These are phyloP conservation scores for Autographa pulchrina DNA, from an alignment of 2,888 invertebrate species.

Conservation along the genomic window DNA sequence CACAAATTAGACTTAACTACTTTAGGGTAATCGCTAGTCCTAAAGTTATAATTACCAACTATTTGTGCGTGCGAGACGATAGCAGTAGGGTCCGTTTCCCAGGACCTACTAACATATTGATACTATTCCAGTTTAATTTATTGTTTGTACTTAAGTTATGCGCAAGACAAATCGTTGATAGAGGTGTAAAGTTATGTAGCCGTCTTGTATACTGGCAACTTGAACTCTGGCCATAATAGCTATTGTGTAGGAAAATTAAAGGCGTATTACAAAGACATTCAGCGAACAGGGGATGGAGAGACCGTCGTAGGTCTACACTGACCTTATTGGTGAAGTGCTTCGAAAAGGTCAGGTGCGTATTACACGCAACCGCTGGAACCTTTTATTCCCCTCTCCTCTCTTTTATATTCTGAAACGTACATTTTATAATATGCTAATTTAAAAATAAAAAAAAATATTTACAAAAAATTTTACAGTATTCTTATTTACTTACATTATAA, in stretches of 20 bases:
- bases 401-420: neutral
- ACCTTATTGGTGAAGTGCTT: neutral
- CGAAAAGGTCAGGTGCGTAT: conserved; percentile 2
- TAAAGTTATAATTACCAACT: conserved; percentile 53
- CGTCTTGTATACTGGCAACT: no score
- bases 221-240: neutral
- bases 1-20: conserved; percentile 55
- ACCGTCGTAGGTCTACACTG: neutral
- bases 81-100: conserved; percentile 19
- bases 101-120: conserved; percentile 11
- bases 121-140: conserved; percentile 23
- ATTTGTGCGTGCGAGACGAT: conserved; percentile 43
- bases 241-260: neutral
- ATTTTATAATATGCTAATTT: neutral
- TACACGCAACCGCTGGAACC: neutral
- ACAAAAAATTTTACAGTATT: no score
- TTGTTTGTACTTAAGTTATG: conserved; percentile 17
- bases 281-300: neutral
- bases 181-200: no score
- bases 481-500: neutral
- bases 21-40: conserved; percentile 51
- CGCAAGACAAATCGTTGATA: neutral
- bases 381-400: neutral
- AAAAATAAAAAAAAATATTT: no score
- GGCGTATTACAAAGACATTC: neutral